Conservation (phyloP, 2,113 vertebrate species). For the Theropithecus gelada region DNA sequence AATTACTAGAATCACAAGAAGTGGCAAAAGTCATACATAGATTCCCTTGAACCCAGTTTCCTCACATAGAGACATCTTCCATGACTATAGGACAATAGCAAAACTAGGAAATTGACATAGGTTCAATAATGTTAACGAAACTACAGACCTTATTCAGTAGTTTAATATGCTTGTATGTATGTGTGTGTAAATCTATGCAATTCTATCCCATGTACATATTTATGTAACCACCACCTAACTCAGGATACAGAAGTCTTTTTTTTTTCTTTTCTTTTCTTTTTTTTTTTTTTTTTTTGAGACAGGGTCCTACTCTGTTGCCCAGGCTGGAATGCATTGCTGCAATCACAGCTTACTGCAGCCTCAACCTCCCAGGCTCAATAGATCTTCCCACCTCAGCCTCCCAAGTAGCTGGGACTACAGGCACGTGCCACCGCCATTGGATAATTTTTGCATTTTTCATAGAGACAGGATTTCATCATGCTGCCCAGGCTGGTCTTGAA, state of each 20-base stretch:
- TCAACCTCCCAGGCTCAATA: no score
- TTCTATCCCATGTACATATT: not conserved
- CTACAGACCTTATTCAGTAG: not conserved
- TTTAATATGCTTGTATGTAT: not conserved
- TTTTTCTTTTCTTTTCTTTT: no score
- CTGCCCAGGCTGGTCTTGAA: no score
- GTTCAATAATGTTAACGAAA: not conserved
- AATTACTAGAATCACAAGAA: not conserved
- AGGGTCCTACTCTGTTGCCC: no score
- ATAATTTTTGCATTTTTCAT: no score
- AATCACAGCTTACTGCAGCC: no score
- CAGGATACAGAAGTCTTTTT: not conserved
- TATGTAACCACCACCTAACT: not conserved
- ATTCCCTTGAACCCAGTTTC: not conserved
- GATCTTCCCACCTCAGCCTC: no score
- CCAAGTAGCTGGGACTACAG: no score
- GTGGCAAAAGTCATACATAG: not conserved
- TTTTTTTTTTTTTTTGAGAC: no score
- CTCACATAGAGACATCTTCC: not conserved
- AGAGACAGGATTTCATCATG: no score
- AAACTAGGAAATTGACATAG: not conserved
- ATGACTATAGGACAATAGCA: not conserved
- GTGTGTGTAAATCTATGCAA: not conserved
- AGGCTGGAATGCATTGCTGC: no score
- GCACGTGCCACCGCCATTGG: no score